Conservation (phyloP, 1,140 invertebrate genomes). For the Prorops nasuta region DNA sequence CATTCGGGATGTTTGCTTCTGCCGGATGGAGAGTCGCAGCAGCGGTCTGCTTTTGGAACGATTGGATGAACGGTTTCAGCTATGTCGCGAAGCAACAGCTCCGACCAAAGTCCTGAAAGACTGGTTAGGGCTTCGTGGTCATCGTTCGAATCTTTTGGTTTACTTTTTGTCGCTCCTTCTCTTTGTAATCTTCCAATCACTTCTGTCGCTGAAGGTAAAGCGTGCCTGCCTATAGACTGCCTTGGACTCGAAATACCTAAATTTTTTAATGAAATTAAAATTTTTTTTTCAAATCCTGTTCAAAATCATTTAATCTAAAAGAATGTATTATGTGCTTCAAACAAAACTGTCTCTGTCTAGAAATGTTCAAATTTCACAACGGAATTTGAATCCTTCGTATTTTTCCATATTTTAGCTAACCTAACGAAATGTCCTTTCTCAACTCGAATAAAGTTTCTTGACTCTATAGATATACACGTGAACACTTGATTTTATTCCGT, state of each 20-base stretch:
- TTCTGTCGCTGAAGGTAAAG: constrained; percentile 60
- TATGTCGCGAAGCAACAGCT: constrained; percentile 76
- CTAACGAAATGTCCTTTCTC: too few species aligned
- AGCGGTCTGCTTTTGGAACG: constrained; percentile 32
- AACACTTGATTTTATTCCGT: too few species aligned
- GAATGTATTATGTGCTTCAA: too few species aligned
- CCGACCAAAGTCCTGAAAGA: constrained; percentile 77
- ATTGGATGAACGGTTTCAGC: constrained; percentile 64
- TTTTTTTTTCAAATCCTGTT: not conserved
- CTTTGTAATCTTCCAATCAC: constrained; percentile 30
- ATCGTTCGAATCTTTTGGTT: too few species aligned
- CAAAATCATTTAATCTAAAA: not conserved
- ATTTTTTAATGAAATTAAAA: constrained; percentile 9
- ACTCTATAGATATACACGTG: too few species aligned
- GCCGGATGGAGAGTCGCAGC: constrained; percentile 20
- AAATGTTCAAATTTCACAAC: too few species aligned
- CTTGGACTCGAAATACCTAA: constrained; percentile 64
- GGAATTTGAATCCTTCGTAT: too few species aligned
- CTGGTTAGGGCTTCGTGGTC: constrained; percentile 72
- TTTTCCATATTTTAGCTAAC: too few species aligned
- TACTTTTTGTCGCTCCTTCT: not conserved
- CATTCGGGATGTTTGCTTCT: constrained; percentile 55
- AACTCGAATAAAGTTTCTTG: too few species aligned
- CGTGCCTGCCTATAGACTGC: constrained; percentile 54
- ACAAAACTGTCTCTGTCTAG: too few species aligned